These are phyloP conservation scores for Candidula unifasciata DNA, from an alignment of 2,888 invertebrate species.

Conservation along the genomic window DNA sequence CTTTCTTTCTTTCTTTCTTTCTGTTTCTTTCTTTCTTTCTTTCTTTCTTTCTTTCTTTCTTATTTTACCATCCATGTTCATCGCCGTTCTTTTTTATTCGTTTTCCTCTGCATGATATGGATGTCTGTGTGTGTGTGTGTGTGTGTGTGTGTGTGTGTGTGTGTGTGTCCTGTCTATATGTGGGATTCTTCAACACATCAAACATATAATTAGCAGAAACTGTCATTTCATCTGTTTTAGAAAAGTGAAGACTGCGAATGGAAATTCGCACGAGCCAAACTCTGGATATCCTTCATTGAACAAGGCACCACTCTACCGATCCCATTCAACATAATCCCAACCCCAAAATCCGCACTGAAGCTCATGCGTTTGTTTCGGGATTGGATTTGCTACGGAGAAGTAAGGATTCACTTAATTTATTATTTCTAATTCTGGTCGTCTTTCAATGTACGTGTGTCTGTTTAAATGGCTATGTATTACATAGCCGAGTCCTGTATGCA, in stretches of 20 bases:
- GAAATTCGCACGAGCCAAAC: conserved; percentile 70
- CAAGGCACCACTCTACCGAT: conserved; percentile 66
- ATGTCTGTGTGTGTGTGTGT: background rate
- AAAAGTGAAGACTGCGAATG: conserved; percentile 70
- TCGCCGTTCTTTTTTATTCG: too few species aligned
- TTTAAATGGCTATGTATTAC: too few species aligned
- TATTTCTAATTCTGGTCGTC: too few species aligned
- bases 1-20: background rate
- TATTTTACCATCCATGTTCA: too few species aligned
- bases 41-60: too few species aligned
- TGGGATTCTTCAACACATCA: background rate
- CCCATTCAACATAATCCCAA: conserved; percentile 70
- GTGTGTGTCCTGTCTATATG: too few species aligned
- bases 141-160: too few species aligned
- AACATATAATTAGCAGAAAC: background rate
- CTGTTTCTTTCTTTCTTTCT: background rate
- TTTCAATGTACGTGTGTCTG: too few species aligned
- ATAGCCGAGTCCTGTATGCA: too few species aligned
- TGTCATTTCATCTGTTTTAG: conserved; percentile 51
- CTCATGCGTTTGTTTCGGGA: conserved; percentile 51
- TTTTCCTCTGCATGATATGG: too few species aligned
- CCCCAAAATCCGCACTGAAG: conserved; percentile 60
- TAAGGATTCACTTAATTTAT: too few species aligned
- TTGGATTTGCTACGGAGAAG: conserved; percentile 34
- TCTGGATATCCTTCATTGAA: conserved; percentile 70